A percentile compares a stretch with the other conserved stretches of the same genome.
Conservation (phyloP, 2,797 vertebrate genomes). For the Mionectes olivaceus region DNA sequence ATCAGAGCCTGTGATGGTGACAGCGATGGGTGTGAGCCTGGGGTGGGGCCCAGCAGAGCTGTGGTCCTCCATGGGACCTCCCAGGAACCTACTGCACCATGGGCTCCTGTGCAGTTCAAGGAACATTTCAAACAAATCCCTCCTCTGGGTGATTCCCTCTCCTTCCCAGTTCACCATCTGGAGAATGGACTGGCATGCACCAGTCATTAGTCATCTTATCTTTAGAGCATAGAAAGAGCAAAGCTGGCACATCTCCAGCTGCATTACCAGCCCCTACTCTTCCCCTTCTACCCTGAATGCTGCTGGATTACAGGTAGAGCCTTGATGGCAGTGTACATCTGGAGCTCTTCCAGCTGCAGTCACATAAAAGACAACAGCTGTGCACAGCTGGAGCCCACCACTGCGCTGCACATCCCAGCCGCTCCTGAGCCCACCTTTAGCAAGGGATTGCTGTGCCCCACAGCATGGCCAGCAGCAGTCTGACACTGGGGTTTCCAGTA, state of each 20-base stretch:
- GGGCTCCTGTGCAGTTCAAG: background rate
- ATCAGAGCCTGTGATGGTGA: rapidly evolving
- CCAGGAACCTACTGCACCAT: background rate
- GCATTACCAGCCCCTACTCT: background rate
- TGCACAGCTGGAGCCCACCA: background rate
- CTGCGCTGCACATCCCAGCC: background rate
- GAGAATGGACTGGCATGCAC: background rate
- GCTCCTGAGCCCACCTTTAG: background rate
- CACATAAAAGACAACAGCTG: background rate
- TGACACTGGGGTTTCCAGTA: background rate
- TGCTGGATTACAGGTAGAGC: background rate
- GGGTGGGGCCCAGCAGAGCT: background rate
- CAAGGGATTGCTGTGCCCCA: background rate
- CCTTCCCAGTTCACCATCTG: background rate
- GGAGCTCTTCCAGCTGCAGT: background rate
- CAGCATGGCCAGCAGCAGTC: rapidly evolving
- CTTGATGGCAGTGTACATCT: rapidly evolving
- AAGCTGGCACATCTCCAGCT: background rate
- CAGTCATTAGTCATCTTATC: no score
- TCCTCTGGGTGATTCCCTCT: background rate
- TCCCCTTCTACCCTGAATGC: background rate
- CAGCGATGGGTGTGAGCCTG: rapidly evolving
- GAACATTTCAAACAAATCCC: background rate
- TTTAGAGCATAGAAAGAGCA: background rate
- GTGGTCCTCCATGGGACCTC: background rate